Conservation (phyloP, 2,113 vertebrate genomes). For the Acanthisitta chloris region DNA sequence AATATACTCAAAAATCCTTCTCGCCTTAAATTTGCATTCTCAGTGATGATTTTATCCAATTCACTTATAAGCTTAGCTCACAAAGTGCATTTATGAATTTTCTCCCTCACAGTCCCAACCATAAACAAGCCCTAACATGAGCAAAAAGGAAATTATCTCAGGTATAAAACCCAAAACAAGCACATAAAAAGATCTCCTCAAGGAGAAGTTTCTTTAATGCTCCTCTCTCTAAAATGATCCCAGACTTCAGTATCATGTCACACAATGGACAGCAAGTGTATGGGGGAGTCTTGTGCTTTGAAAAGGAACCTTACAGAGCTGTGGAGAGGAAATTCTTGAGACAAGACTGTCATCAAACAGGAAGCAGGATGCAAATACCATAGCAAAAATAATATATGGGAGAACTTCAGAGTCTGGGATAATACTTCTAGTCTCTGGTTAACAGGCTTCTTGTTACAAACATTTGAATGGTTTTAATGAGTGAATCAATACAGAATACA, state of each 20-base stretch:
- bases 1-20: background rate
- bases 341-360: background rate
- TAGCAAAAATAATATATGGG: background rate
- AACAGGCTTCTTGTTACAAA: background rate
- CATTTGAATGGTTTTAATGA: background rate
- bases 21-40: background rate
- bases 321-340: slow-evolving; percentile 32
- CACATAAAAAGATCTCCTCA: background rate
- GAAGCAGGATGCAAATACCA: slow-evolving; percentile 35
- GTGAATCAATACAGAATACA: background rate
- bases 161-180: background rate
- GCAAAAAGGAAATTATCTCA: background rate
- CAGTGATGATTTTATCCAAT: background rate
- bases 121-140: background rate
- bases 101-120: background rate
- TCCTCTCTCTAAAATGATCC: background rate
- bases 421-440: background rate
- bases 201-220: background rate
- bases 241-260: background rate
- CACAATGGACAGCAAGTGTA: background rate
- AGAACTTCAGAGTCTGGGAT: background rate
- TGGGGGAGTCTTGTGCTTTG: background rate
- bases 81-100: rapidly evolving
- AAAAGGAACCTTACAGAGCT: background rate
- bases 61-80: background rate